A percentile compares a stretch with the other conserved stretches of the same genome.
Evolutionary conservation across 2,797 vertebrate species (phyloP).

Genomic region (Sebastes umbrosus): DNA sequence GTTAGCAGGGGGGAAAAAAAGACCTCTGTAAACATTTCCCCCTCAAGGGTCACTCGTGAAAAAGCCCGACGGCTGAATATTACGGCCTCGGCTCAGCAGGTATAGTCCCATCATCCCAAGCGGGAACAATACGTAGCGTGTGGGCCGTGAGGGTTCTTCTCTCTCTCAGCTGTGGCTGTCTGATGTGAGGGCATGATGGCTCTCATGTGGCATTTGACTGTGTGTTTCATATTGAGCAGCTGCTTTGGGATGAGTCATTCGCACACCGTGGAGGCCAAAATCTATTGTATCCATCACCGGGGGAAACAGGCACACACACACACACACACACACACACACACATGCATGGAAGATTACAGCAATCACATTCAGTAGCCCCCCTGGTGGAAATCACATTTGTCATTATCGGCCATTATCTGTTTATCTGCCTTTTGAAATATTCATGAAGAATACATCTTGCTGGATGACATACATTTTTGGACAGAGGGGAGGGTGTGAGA

Average conservation of each 20-base stretch:
- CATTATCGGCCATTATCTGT: constrained; percentile 52
- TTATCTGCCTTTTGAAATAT: constrained; percentile 58
- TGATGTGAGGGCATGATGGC: constrained; percentile 40
- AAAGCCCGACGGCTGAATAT: neutral
- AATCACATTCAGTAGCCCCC: constrained; percentile 16
- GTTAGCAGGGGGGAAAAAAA: neutral
- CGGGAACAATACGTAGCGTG: constrained; percentile 14
- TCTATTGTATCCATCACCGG: constrained; percentile 62
- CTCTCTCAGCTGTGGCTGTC: constrained; percentile 18
- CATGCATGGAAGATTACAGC: constrained; percentile 38
- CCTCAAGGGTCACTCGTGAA: neutral
- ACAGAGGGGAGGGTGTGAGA: constrained; percentile 21
- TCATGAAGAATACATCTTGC: constrained; percentile 50
- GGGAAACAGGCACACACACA: constrained; percentile 20
- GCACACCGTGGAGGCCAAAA: constrained; percentile 56
- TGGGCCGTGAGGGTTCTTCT: constrained; percentile 9
- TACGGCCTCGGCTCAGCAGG: constrained; percentile 6
- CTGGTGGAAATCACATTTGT: constrained; percentile 49
- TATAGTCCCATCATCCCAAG: neutral
- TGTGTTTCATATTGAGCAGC: constrained; percentile 54
- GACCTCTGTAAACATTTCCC: neutral
- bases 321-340: neutral
- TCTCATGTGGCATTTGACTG: constrained; percentile 56
- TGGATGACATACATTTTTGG: constrained; percentile 48
- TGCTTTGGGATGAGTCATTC: constrained; percentile 71